Evolutionary conservation across 37 sponge, comb jelly and placozoan species (phyloP), one percentile per base, ranked within the genome.

Genomic region (Halisarca cf. caerulea): DNA sequence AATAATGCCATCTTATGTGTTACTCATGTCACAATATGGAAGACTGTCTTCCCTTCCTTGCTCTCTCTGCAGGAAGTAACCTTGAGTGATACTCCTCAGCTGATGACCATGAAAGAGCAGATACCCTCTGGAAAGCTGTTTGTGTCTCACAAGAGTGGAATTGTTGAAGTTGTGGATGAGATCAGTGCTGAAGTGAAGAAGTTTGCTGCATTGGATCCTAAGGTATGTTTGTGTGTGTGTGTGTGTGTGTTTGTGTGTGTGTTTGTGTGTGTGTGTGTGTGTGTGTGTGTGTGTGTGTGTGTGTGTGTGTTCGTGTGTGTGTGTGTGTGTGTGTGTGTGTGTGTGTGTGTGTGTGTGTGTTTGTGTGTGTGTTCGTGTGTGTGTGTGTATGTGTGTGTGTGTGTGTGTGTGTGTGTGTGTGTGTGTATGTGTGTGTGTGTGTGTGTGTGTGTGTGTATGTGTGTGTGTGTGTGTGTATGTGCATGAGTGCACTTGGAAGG

Each of bases 101-200:
- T 82, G 75, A 92, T 92, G 89, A 79, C 86, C 2, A 74, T 92
- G 37, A 59, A 81, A 47, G 89, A 88, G 28, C 89, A 88, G 84
- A 42, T 73, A 2, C 89, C 89, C 4, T 88, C 92, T 1, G 92
- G 89, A 0, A 88, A 86, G 43, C 83, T 92, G 17, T 88, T 80
- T 82, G 89, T 88, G 23, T 54, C 70, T 40, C 88, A 92, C 85
- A 88, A 88, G 53, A 72, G 80, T 39, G 75, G 71, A 9, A 59
- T 42, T 25, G 70, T 92, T 58, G 92, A 92, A 20, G 80, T 84
- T 30, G 60, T 92, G 35, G 89, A 92, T 58, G 92, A 92, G 66
- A 59, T 88, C 43, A 85, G 25, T 43, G 86, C 72, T 0, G 86
- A 86, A 7, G 51, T 80, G 0, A 81, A 85, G 80, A 72, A 72